Conservation (phyloP, 2,888 invertebrate species). For the Ephialtes manifestator region DNA sequence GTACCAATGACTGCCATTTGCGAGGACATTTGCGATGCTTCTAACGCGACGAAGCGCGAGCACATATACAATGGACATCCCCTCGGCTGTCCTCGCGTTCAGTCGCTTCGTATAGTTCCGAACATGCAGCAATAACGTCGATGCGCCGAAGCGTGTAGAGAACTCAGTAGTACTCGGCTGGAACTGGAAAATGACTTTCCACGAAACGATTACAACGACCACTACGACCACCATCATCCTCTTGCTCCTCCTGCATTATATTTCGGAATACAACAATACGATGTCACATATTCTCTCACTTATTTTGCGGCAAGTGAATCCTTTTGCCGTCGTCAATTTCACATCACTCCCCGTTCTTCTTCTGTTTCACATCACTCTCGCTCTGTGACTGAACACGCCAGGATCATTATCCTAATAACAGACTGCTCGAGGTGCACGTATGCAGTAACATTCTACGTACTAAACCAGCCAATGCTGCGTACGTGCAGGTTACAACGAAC, state of each 20-base stretch:
- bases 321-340: slow-evolving; percentile 42
- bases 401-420: slow-evolving; percentile 76
- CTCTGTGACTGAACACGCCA: slow-evolving; percentile 62
- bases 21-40: not conserved
- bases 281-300: slow-evolving; percentile 38
- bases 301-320: slow-evolving; percentile 34
- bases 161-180: slow-evolving; percentile 61
- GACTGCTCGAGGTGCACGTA: slow-evolving; percentile 50
- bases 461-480: slow-evolving; percentile 2
- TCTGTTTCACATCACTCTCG: not conserved
- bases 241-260: slow-evolving; percentile 20
- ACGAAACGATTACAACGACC: slow-evolving; percentile 80
- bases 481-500: slow-evolving; percentile 2
- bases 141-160: slow-evolving; percentile 51
- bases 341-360: not conserved
- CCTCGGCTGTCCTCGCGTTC: slow-evolving; percentile 1
- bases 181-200: slow-evolving; percentile 80
- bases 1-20: not conserved
- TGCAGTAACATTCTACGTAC: slow-evolving; percentile 6
- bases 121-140: slow-evolving; percentile 24
- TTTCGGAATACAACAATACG: slow-evolving; percentile 34
- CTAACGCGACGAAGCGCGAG: not conserved
- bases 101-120: not conserved
- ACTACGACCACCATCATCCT: slow-evolving; percentile 15
- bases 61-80: not conserved